Evolutionary conservation across 2,797 vertebrate genomes (phyloP).

Genomic region (Limnodromus scolopaceus): DNA sequence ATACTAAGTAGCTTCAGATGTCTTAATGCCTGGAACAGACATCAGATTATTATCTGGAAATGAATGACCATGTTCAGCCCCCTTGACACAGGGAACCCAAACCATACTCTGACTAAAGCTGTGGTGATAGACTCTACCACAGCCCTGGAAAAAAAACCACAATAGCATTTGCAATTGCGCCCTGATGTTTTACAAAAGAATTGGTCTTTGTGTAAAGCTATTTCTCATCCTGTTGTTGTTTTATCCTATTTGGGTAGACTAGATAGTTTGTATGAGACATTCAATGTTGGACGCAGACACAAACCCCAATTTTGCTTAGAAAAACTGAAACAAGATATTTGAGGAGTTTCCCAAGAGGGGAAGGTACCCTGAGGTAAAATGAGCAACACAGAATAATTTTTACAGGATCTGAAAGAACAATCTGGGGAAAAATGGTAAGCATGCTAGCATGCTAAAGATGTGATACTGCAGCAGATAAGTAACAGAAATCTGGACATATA

Average conservation of each 20-base stretch:
- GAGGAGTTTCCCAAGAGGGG: background rate
- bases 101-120: background rate
- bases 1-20: conserved; percentile 50
- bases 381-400: background rate
- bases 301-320: background rate
- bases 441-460: background rate
- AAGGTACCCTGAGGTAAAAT: background rate
- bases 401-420: background rate
- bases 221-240: conserved; percentile 1
- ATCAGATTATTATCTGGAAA: conserved; percentile 37
- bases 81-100: no score
- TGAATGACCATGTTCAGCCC: background rate
- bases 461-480: background rate
- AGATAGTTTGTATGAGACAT: background rate
- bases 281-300: background rate
- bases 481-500: background rate
- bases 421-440: background rate
- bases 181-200: background rate
- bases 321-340: background rate
- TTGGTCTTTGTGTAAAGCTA: background rate
- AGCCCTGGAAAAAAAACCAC: background rate
- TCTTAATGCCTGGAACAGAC: background rate
- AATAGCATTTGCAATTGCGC: background rate
- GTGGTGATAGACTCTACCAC: background rate
- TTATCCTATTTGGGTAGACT: background rate